Conservation (phyloP, 2,113 vertebrate species). For the Bothrops jararaca region DNA sequence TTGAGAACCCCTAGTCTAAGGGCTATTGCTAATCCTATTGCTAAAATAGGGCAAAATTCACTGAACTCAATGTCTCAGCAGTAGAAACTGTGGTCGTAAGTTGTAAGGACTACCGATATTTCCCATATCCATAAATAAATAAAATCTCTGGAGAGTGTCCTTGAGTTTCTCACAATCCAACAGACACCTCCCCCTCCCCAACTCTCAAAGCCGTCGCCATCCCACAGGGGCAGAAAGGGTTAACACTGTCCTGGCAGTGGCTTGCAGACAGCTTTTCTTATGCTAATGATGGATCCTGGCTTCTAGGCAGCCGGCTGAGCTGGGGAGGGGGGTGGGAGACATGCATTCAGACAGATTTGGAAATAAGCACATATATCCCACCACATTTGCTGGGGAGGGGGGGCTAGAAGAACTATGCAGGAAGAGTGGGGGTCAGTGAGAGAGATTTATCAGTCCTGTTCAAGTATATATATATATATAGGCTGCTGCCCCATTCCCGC, state of each 20-base stretch:
- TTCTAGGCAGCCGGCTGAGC: neutral
- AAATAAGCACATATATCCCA: neutral
- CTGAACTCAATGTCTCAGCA: too few species aligned
- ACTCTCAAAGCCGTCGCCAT: neutral
- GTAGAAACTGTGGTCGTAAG: too few species aligned
- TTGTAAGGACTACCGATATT: too few species aligned
- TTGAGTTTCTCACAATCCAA: neutral
- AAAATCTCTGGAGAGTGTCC: neutral
- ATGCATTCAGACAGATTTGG: constrained; percentile 1
- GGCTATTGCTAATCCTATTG: too few species aligned
- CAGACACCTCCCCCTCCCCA: too few species aligned
- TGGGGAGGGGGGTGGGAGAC: neutral
- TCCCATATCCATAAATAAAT: neutral
- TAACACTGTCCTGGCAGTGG: neutral
- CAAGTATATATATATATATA: neutral
- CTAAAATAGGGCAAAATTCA: too few species aligned
- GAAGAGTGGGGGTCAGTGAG: too few species aligned
- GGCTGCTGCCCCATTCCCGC: neutral
- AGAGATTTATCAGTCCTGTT: neutral
- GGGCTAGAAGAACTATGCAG: neutral
- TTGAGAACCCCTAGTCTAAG: too few species aligned
- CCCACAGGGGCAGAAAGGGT: constrained; percentile 2
- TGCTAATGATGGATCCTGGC: constrained; percentile 12
- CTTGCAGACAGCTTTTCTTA: constrained; percentile 1
- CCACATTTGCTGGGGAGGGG: neutral